A percentile compares a stretch with the other conserved stretches of the same genome.
Conservation (phyloP, 2,797 vertebrate species). For the Mormyrus proboscirostris region DNA sequence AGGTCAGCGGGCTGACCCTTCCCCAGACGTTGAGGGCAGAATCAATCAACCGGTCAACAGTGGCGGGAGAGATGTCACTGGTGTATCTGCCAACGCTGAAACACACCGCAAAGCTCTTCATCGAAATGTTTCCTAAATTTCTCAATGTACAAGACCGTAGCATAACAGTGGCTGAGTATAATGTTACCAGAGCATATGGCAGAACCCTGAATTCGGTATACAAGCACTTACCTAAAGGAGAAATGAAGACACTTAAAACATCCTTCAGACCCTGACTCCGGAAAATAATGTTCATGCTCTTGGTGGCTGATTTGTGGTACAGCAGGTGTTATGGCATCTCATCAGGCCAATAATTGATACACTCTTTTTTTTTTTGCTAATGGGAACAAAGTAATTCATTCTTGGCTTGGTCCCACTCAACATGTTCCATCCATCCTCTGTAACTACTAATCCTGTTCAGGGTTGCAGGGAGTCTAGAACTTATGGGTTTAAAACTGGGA, state of each 20-base stretch:
- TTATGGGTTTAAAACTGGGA: neutral
- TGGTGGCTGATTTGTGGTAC: neutral
- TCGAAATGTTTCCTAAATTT: neutral
- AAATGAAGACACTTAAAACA: neutral
- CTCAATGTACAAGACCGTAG: neutral
- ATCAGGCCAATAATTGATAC: neutral
- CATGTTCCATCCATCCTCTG: neutral
- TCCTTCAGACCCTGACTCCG: neutral
- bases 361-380: neutral
- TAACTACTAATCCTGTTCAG: neutral
- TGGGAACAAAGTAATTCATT: neutral
- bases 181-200: neutral
- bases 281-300: neutral
- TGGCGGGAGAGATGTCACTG: constrained; percentile 52
- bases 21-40: constrained; percentile 57
- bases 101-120: constrained; percentile 16
- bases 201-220: neutral
- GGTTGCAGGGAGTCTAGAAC: neutral
- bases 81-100: constrained; percentile 54
- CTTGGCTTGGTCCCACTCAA: neutral
- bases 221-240: neutral
- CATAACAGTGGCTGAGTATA: neutral
- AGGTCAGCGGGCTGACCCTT: constrained; percentile 51
- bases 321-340: neutral
- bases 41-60: constrained; percentile 57